A percentile compares a stretch with the other conserved stretches of the same genome.
Evolutionary conservation across 1,140 invertebrate species (phyloP).

Genomic region (Drosophila sechellia): DNA sequence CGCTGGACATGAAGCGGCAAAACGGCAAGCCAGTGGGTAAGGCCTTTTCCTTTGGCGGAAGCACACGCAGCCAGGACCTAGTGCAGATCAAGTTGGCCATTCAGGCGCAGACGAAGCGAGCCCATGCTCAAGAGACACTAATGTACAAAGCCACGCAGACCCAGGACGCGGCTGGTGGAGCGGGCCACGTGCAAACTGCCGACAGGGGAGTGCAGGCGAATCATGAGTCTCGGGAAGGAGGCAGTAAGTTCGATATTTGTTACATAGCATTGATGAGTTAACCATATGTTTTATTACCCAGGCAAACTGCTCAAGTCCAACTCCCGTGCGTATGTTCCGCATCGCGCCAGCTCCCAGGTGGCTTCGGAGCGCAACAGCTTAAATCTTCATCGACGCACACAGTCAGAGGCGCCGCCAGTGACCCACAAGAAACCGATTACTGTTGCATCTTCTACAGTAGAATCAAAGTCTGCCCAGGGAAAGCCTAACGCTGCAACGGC

Average conservation of each 20-base stretch:
- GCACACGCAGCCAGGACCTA: conserved; percentile 85
- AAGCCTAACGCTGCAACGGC: conserved; percentile 39
- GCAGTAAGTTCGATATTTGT: conserved; percentile 39
- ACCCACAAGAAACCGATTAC: conserved; percentile 36
- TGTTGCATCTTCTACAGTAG: neutral
- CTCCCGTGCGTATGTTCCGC: conserved; percentile 73
- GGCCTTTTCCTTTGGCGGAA: conserved; percentile 75
- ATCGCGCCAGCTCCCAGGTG: conserved; percentile 66
- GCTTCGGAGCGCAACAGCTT: conserved; percentile 61
- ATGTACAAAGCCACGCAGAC: conserved; percentile 79
- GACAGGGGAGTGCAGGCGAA: conserved; percentile 78
- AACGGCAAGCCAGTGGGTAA: conserved; percentile 69
- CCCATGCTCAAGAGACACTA: conserved; percentile 72
- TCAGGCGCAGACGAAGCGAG: conserved; percentile 85
- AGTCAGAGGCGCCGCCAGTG: conserved; percentile 73
- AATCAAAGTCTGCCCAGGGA: conserved; percentile 11
- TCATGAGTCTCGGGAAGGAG: conserved; percentile 69
- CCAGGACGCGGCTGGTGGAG: conserved; percentile 39
- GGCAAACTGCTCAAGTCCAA: conserved; percentile 69
- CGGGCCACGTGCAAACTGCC: conserved; percentile 61
- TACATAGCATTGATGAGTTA: neutral
- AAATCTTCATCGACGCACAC: conserved; percentile 71
- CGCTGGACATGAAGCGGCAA: conserved; percentile 72
- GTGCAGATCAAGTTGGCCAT: conserved; percentile 87
- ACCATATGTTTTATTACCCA: neutral